A percentile compares a stretch with the other conserved stretches of the same genome.
phyloP scores from a whole-genome alignment of 2,113 vertebrate species.

The Pithys albifrons region DNA sequence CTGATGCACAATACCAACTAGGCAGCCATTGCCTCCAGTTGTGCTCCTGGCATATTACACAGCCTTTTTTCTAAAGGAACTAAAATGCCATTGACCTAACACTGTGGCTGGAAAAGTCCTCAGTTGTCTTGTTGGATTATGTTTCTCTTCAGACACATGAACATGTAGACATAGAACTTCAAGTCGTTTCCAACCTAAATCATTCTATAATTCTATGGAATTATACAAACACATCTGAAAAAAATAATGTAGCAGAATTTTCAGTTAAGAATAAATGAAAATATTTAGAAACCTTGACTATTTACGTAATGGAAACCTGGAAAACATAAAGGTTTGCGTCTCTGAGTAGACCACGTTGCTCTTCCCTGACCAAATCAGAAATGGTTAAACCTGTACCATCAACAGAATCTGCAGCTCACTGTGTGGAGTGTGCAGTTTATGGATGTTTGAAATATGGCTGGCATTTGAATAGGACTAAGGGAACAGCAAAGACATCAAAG shows the following conservation, averaged over 20 bases:
- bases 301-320: not conserved
- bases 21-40: not conserved
- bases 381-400: not conserved
- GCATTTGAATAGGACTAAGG: not conserved
- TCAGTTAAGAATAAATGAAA: not conserved
- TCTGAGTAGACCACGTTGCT: not conserved
- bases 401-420: not conserved
- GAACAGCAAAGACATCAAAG: not conserved
- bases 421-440: not conserved
- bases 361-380: not conserved
- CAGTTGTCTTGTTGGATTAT: not conserved
- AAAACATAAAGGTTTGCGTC: not conserved
- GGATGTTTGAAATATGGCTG: not conserved
- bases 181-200: not conserved
- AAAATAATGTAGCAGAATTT: not conserved
- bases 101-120: not conserved
- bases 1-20: not conserved
- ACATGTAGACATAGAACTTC: fast-evolving
- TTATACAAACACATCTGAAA: not conserved
- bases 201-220: not conserved
- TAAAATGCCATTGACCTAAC: not conserved
- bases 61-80: not conserved
- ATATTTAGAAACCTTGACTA: not conserved
- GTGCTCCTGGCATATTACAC: not conserved
- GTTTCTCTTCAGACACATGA: not conserved